A percentile compares a stretch with the other conserved stretches of the same genome.
Conservation (phyloP, 2,888 invertebrate genomes). For the Mongoloraphidia duomilia region DNA sequence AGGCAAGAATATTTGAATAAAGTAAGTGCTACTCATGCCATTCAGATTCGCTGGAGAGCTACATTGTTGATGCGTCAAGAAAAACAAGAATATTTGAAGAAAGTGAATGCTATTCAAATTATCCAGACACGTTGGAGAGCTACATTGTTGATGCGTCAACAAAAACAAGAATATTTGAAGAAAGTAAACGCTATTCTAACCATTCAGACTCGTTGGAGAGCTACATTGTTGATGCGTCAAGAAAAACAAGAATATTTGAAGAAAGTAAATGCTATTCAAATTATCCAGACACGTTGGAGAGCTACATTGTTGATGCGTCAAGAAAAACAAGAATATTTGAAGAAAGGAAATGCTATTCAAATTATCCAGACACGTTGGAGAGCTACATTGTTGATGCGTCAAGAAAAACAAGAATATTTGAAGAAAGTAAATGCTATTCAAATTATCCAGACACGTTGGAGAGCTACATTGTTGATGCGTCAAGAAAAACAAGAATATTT, state of each 20-base stretch:
- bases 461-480: conserved; percentile 17
- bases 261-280: conserved; percentile 16
- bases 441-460: conserved; percentile 16
- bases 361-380: conserved; percentile 22
- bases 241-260: conserved; percentile 7
- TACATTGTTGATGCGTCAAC: conserved; percentile 27
- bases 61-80: conserved; percentile 9
- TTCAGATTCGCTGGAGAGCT: conserved; percentile 16
- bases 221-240: conserved; percentile 6
- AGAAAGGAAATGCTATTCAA: conserved; percentile 16
- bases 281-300: conserved; percentile 28
- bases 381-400: neutral
- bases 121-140: conserved; percentile 32
- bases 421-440: conserved; percentile 5
- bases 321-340: conserved; percentile 17
- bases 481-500: conserved; percentile 9
- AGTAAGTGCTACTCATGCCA: conserved; percentile 15
- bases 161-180: conserved; percentile 14
- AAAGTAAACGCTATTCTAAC: conserved; percentile 16
- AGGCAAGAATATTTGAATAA: conserved; percentile 20
- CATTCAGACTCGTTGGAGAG: conserved; percentile 27
- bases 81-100: conserved; percentile 21
- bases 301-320: conserved; percentile 24
- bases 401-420: conserved; percentile 6
- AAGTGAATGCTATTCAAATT: conserved; percentile 22